Evolutionary conservation across 2,113 vertebrate genomes (phyloP), one percentile per base, ranked within the genome.

Genomic region (Thryonomys swinderianus): DNA sequence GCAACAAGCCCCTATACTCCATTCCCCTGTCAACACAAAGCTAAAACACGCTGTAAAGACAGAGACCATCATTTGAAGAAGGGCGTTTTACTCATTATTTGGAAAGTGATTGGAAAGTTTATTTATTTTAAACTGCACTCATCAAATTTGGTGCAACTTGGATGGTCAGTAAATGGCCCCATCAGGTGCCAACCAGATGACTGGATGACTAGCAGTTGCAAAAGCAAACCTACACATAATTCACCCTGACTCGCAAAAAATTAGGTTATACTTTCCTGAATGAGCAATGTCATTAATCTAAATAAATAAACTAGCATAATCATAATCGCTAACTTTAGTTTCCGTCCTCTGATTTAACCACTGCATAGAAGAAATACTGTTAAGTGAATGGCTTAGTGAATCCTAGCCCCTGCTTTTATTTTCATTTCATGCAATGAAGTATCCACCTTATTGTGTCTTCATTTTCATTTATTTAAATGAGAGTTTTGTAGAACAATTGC

Each of bases 1-100:
- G 55, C 32, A 96, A 82, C 37, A 95, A 89, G 73, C 76, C 78
- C 94, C 94, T 91, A 85, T 3, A 81, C 18, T 91, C 69, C 71
- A 92, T 25, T 55, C 90, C 42, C 34, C 53, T 42, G 79, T 78
- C 86, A 95, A 95, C 96, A 88, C 40, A 94, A 61, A 25, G 42
- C 4, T 82, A 78, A 61, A 71, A 78, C 34, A 16, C 88, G 79
- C 2, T 30, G 23, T 23, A 67, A 78, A 81, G n/a, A 79, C 40
- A 25, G 1, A 7, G 27, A 55, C 42, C 37, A 53, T 42, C 21
- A 14, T 37, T 62, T 83, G 30, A 20, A 53, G 12, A 71, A 67
- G 42, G 7, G 69, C 7, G 57, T 69, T 64, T 64, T 51, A 74
- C 57, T 80, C 64, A 64, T 66, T 66, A 81, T 45, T 92, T 57